Base-by-base conservation (phyloP, 2,888 invertebrate species). In the Euphydryas editha region DNA sequence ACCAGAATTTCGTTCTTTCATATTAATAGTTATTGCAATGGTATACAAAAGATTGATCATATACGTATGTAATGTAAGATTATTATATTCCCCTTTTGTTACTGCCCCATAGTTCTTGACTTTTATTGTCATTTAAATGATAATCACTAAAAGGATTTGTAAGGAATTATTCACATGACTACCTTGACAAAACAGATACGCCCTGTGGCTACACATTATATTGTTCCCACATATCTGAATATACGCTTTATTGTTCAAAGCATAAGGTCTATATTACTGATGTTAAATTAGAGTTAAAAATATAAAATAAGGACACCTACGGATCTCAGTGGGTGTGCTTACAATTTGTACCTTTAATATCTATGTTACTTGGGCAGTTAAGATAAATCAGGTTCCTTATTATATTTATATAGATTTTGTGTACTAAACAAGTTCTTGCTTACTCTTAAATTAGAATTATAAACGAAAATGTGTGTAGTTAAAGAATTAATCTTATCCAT, bases 91-190 rank as follows among this genome's bases (percentile, higher is more conserved):
- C 44, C 58, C 44, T 78, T 81, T 88, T 90, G 83, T 89, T 65
- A 60, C 67, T 69, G 72, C 85, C 89, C 88, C 81, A 86, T 75
- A 78, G 73, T 82, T 83, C 79, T 83, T 86, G 85, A 89, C 86
- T 89, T 88, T 85, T 78, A 82, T 83, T 90, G 86, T 91, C 88
- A 91, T 91, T 90, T 78, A 90, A 92, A 92, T 92, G 92, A 92
- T 90, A 92, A 92, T 89, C 82, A 81, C 78, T 83, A 84, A 88
- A 91, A 91, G 88, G 90, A 90, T 90, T 92, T 88, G 84, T 89
- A 82, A 81, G 78, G 84, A 88, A 82, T 87, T 86, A 88, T 89
- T 91, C 90, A 90, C 87, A 82, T 87, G 84, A 89, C 81, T 90
- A 78, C 83, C 81, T 87, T 85, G 82, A 88, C 87, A 87, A 86